Evolutionary conservation across 2,113 vertebrate genomes (phyloP).

Genomic region (Motacilla alba): DNA sequence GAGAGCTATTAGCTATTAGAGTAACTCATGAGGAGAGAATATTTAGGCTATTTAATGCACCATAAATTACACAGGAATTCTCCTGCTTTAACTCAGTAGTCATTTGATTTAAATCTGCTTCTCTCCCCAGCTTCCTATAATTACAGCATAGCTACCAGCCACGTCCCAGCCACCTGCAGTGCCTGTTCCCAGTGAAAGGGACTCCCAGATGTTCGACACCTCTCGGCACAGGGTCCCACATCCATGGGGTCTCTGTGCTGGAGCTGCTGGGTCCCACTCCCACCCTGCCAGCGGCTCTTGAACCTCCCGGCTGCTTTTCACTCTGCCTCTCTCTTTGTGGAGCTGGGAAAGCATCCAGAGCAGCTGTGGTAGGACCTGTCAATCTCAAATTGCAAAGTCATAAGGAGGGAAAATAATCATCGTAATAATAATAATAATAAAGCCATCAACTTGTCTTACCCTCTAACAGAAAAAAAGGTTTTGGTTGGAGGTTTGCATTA

Average conservation of each 20-base stretch:
- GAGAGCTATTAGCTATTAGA: not conserved
- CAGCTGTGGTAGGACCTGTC: conserved; percentile 53
- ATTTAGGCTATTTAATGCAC: conserved; percentile 8
- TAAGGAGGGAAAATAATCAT: conserved; percentile 57
- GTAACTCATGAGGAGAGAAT: not conserved
- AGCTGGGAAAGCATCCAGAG: conserved; percentile 62
- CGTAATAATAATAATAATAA: conserved; percentile 66
- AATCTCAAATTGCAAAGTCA: conserved; percentile 57
- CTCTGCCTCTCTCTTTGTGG: not conserved
- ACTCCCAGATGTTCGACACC: conserved; percentile 25
- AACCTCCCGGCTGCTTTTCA: conserved; percentile 6
- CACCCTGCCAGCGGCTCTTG: not conserved
- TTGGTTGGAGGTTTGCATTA: conserved; percentile 38
- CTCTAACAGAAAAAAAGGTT: not conserved
- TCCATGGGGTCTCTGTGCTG: not conserved
- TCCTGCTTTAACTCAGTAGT: not conserved
- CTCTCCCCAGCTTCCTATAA: not conserved
- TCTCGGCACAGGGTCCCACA: not conserved
- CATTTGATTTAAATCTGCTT: not conserved
- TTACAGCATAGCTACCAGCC: not conserved
- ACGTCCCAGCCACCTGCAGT: conserved; percentile 33
- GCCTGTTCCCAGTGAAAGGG: not conserved
- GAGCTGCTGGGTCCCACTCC: not conserved
- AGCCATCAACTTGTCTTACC: conserved; percentile 56
- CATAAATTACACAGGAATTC: not conserved